phyloP scores from a whole-genome alignment of 2,797 vertebrate species.

The Platyrinchus mystaceus region DNA sequence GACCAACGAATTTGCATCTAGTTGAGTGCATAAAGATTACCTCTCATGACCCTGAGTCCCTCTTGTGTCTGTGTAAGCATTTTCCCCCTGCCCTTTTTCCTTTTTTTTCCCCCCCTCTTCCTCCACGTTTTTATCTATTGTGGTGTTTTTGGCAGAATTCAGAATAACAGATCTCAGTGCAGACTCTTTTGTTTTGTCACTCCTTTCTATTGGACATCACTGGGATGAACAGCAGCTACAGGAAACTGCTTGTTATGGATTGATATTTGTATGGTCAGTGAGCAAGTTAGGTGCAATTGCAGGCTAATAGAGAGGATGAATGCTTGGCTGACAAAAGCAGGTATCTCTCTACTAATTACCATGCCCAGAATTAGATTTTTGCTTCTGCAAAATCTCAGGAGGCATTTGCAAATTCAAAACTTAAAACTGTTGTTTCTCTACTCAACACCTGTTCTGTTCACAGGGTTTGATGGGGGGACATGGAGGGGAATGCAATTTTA shows the following conservation, averaged over 20 bases:
- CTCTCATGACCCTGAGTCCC: not conserved
- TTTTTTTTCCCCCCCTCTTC: not conserved
- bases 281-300: not conserved
- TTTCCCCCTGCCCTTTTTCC: fast-evolving
- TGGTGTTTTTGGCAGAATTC: not conserved
- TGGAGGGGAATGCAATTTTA: not conserved
- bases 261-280: not conserved
- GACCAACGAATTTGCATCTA: not conserved
- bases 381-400: not conserved
- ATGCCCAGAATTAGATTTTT: not conserved
- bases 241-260: not conserved
- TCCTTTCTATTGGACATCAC: not conserved
- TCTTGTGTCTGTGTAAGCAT: not conserved
- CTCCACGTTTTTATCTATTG: fast-evolving
- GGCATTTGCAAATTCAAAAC: not conserved
- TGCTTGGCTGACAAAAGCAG: not conserved
- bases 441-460: not conserved
- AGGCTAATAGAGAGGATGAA: not conserved
- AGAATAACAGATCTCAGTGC: not conserved
- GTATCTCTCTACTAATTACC: not conserved
- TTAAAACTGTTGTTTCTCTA: not conserved
- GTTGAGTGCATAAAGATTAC: not conserved
- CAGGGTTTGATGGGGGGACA: fast-evolving
- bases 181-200: not conserved
- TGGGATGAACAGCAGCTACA: not conserved